A percentile compares a stretch with the other conserved stretches of the same genome.
These are phyloP conservation scores for Drosophila flavopinicola DNA, from an alignment of 2,888 invertebrate genomes.

Conservation along the genomic window DNA sequence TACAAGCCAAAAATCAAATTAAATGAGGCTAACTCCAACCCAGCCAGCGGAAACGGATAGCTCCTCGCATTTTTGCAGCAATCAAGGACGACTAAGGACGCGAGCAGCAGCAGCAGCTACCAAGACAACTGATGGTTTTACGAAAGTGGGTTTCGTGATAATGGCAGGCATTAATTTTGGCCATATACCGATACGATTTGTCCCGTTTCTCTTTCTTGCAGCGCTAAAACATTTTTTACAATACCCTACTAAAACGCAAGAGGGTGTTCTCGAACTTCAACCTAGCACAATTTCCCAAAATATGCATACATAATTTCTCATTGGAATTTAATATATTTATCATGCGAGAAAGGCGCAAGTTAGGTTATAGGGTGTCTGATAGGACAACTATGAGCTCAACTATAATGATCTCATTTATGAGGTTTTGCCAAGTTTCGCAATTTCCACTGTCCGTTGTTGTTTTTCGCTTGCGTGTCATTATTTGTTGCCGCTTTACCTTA, in stretches of 20 bases:
- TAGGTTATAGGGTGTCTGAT: not conserved
- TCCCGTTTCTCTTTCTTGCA: conserved; percentile 14
- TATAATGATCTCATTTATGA: conserved; percentile 17
- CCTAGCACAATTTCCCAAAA: not conserved
- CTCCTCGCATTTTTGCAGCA: conserved; percentile 37
- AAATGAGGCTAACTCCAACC: conserved; percentile 40
- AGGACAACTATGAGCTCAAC: not conserved
- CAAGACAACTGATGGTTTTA: conserved; percentile 38
- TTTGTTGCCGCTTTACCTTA: conserved; percentile 63
- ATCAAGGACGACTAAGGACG: conserved; percentile 72
- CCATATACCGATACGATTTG: conserved; percentile 40
- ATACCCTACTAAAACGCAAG: not conserved
- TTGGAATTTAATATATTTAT: no score
- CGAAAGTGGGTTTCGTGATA: conserved; percentile 70
- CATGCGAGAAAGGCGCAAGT: not conserved
- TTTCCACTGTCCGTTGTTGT: conserved; percentile 34
- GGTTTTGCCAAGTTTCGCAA: conserved; percentile 16
- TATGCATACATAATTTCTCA: not conserved
- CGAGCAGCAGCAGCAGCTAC: conserved; percentile 24
- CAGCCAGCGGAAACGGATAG: conserved; percentile 11
- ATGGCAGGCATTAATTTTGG: conserved; percentile 70
- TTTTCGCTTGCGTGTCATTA: conserved; percentile 44
- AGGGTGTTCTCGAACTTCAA: not conserved
- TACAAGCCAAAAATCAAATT: conserved; percentile 61
- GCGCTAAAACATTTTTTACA: not conserved